Percentiles rank a stretch among this genome's conserved stretches.
phyloP scores from a whole-genome alignment of 2,888 invertebrate species.

The Temnothorax unifasciatus region DNA sequence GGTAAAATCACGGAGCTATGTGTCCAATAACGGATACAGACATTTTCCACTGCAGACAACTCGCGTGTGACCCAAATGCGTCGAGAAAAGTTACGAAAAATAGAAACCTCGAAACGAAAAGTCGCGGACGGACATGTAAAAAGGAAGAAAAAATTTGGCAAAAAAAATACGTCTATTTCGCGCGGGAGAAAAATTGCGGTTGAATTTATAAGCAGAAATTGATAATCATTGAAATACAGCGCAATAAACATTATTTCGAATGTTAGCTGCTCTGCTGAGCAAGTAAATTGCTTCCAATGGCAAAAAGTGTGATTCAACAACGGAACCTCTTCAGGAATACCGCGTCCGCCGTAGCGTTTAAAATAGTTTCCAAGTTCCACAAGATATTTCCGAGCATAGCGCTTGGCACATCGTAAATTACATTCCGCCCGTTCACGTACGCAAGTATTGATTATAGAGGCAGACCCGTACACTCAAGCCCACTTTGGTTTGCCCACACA shows the following conservation, averaged over 20 bases:
- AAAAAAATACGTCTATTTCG: neutral
- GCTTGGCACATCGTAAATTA: slow-evolving; percentile 51
- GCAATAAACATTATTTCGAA: neutral
- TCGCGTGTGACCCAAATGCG: slow-evolving; percentile 22
- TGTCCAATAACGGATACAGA: slow-evolving; percentile 43
- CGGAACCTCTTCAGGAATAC: slow-evolving; percentile 11
- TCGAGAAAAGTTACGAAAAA: slow-evolving; percentile 27
- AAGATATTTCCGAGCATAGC: slow-evolving; percentile 44
- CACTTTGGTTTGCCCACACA: slow-evolving; percentile 48
- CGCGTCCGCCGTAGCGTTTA: slow-evolving; percentile 21
- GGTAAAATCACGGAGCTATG: slow-evolving; percentile 48
- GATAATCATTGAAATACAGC: neutral
- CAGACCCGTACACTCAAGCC: slow-evolving; percentile 33
- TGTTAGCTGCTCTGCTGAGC: slow-evolving; percentile 13
- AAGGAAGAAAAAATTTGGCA: neutral
- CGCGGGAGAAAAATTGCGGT: slow-evolving; percentile 1
- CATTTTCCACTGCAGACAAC: slow-evolving; percentile 20
- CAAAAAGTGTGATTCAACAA: slow-evolving; percentile 30
- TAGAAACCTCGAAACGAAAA: slow-evolving; percentile 2
- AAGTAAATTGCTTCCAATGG: slow-evolving; percentile 38
- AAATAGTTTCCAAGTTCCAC: slow-evolving; percentile 51
- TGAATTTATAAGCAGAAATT: neutral
- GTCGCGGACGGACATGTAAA: neutral
- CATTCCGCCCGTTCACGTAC: slow-evolving; percentile 49
- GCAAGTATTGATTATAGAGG: slow-evolving; percentile 58